phyloP scores from a whole-genome alignment of 2,888 invertebrate genomes.

The Margaritifera margaritifera region DNA sequence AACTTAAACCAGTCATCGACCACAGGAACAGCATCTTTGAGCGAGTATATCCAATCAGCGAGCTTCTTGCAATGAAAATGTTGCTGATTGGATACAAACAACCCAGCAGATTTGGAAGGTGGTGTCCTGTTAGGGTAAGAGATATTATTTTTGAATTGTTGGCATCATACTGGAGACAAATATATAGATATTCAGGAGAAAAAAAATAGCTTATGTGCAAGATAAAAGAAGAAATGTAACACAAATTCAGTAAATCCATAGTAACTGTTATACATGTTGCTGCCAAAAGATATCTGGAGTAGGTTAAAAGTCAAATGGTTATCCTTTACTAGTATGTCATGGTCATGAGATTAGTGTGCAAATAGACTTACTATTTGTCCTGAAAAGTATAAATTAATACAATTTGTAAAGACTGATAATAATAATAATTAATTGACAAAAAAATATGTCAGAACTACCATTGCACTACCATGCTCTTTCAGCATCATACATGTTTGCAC shows the following conservation, averaged over 20 bases:
- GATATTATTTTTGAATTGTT: neutral
- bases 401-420: no score
- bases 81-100: slow-evolving; percentile 70
- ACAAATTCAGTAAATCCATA: neutral
- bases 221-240: neutral
- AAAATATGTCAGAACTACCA: no score
- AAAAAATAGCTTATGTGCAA: neutral
- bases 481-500: no score
- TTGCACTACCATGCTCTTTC: no score
- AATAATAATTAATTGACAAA: no score
- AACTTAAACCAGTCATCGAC: slow-evolving; percentile 59
- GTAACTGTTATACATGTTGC: neutral
- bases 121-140: slow-evolving; percentile 72
- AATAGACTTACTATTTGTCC: no score
- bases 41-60: slow-evolving; percentile 68
- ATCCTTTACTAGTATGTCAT: no score
- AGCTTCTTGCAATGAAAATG: slow-evolving; percentile 67
- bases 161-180: neutral
- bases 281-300: no score
- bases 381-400: no score
- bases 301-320: no score
- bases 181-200: neutral
- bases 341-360: no score
- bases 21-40: slow-evolving; percentile 70
- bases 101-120: slow-evolving; percentile 71